These are phyloP conservation scores for Chrysopilus asiliformis DNA, from an alignment of 2,888 invertebrate species.

Conservation along the genomic window DNA sequence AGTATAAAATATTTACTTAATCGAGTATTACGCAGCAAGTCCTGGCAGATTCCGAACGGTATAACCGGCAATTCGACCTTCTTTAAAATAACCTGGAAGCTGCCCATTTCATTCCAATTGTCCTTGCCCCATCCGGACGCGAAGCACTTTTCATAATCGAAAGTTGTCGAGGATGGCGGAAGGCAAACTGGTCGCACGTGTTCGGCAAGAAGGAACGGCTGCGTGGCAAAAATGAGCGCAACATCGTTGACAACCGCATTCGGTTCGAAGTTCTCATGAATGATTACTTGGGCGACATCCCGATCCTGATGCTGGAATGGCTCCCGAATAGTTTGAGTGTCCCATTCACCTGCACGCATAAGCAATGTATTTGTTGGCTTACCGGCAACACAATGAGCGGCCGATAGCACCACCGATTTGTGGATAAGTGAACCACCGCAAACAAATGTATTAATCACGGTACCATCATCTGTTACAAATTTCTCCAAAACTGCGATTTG, in stretches of 20 bases:
- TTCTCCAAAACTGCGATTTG: conserved; percentile 40
- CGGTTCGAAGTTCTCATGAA: conserved; percentile 46
- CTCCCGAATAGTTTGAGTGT: conserved; percentile 54
- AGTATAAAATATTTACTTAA: conserved; percentile 49
- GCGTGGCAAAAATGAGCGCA: conserved; percentile 51
- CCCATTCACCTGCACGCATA: conserved; percentile 50
- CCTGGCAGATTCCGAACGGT: conserved; percentile 32
- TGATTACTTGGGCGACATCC: conserved; percentile 38
- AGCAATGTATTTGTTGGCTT: conserved; percentile 20
- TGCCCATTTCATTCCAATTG: conserved; percentile 33
- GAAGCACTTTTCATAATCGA: conserved; percentile 44
- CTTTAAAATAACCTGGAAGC: conserved; percentile 45
- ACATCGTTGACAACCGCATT: conserved; percentile 56
- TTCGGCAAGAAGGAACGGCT: conserved; percentile 39
- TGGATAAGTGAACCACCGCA: conserved; percentile 40
- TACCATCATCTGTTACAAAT: conserved; percentile 31
- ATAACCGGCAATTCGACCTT: conserved; percentile 54
- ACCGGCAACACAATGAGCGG: conserved; percentile 52
- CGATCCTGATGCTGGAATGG: conserved; percentile 52
- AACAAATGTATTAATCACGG: conserved; percentile 47
- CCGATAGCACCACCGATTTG: conserved; percentile 54
- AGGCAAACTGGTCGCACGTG: conserved; percentile 55
- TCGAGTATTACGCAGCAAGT: conserved; percentile 43
- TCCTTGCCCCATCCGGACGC: conserved; percentile 64
- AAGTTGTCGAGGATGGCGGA: conserved; percentile 36